These are phyloP conservation scores for Selene dorsalis DNA, from an alignment of 2,797 vertebrate species.

Conservation along the genomic window DNA sequence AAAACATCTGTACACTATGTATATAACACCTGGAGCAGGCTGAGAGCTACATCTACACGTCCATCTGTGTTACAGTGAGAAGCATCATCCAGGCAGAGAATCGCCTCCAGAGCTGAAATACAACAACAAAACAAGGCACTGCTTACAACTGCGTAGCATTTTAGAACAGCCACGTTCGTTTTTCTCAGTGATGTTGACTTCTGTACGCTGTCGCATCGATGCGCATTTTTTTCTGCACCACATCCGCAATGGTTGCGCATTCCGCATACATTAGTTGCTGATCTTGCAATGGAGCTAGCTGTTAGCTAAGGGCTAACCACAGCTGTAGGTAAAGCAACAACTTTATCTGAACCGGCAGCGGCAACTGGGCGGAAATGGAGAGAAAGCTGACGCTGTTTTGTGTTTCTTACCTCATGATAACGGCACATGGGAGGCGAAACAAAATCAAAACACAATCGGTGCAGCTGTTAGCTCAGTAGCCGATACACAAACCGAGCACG, in stretches of 20 bases:
- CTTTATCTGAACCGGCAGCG: not conserved
- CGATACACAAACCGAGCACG: constrained; percentile 75
- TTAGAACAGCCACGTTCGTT: not conserved
- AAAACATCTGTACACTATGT: constrained; percentile 5
- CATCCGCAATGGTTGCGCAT: constrained; percentile 88
- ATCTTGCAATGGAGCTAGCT: constrained; percentile 67
- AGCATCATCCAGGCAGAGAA: constrained; percentile 57
- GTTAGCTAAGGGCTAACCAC: constrained; percentile 55
- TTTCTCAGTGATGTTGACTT: constrained; percentile 8
- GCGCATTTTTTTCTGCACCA: constrained; percentile 85
- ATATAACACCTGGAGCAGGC: constrained; percentile 38
- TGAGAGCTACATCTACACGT: constrained; percentile 41
- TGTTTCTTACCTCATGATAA: constrained; percentile 75
- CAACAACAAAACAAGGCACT: constrained; percentile 67
- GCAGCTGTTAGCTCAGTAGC: constrained; percentile 76
- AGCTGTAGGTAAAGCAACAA: constrained; percentile 7
- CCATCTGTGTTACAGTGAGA: constrained; percentile 52
- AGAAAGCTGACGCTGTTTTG: not conserved
- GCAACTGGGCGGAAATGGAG: not conserved
- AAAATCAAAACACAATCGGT: constrained; percentile 73
- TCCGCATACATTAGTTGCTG: constrained; percentile 85
- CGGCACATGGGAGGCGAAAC: constrained; percentile 61
- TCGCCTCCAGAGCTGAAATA: constrained; percentile 70
- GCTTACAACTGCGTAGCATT: constrained; percentile 26
- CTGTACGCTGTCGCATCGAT: constrained; percentile 80